Evolutionary conservation across 2,113 vertebrate genomes (phyloP).

Genomic region (Melanocharis versteri): DNA sequence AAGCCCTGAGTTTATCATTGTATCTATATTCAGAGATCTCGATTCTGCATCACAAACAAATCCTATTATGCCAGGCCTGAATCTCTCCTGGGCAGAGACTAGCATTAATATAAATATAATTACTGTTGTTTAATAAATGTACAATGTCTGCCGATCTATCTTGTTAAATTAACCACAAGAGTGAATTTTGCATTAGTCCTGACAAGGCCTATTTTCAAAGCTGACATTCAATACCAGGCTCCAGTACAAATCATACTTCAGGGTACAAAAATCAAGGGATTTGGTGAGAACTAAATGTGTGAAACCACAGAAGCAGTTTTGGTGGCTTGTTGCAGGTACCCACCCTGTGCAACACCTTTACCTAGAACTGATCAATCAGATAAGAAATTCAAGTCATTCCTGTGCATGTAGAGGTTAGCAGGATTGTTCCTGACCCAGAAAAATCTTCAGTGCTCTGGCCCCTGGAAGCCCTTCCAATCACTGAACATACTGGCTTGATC

Average conservation of each 20-base stretch:
- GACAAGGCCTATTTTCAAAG: constrained; percentile 27
- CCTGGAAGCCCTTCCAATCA: neutral
- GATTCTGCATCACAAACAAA: neutral
- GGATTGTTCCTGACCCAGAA: neutral
- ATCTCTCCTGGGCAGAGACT: neutral
- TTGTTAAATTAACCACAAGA: constrained; percentile 2
- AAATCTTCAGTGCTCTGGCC: neutral
- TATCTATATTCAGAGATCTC: neutral
- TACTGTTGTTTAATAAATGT: constrained; percentile 17
- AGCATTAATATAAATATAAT: constrained; percentile 26
- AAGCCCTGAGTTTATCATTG: neutral
- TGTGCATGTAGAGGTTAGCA: fast-evolving
- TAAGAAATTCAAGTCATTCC: neutral
- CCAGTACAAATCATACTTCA: neutral
- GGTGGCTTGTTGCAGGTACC: neutral
- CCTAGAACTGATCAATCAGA: neutral
- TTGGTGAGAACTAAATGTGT: neutral
- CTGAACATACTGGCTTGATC: neutral
- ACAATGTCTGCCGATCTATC: neutral
- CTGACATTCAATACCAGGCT: constrained; percentile 4
- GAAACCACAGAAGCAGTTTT: neutral
- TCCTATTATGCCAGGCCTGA: neutral
- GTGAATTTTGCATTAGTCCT: constrained; percentile 21
- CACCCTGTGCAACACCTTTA: neutral
- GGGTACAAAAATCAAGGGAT: neutral